Conservation (phyloP, 2,888 invertebrate genomes). For the Drosophila nr. perissopoda region DNA sequence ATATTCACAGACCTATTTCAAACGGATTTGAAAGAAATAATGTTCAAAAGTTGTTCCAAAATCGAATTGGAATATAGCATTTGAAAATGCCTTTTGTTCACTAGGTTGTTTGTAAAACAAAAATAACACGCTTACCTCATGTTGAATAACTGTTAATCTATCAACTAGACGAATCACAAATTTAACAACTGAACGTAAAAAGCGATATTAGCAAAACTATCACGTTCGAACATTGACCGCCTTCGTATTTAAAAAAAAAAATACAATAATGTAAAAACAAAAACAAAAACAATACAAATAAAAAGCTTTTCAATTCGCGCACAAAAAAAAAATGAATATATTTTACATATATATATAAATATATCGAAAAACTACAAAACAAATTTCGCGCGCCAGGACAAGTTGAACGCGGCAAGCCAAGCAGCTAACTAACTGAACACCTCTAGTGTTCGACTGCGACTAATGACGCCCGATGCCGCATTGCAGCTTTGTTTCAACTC, state of each 20-base stretch:
- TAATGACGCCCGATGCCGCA: slow-evolving; percentile 44
- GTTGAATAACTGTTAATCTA: slow-evolving; percentile 15
- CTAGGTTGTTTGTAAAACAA: neutral
- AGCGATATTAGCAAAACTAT: slow-evolving; percentile 19
- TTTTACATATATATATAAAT: neutral
- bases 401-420: slow-evolving; percentile 1
- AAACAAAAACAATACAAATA: slow-evolving; percentile 1
- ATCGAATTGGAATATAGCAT: neutral
- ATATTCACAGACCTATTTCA: neutral
- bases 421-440: slow-evolving; percentile 41
- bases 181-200: neutral
- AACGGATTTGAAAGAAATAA: neutral
- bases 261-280: neutral
- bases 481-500: slow-evolving; percentile 57
- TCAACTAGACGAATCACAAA: slow-evolving; percentile 5
- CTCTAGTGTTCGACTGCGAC: slow-evolving; percentile 47
- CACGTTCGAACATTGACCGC: slow-evolving; percentile 42
- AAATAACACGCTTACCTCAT: slow-evolving; percentile 51
- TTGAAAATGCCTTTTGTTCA: neutral
- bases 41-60: neutral
- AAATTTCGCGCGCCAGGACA: slow-evolving; percentile 18
- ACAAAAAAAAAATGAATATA: slow-evolving; percentile 5
- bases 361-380: neutral
- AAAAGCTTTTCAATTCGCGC: neutral
- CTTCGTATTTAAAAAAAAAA: slow-evolving; percentile 5